Percentiles rank a stretch among this genome's conserved stretches.
These are phyloP conservation scores for Diaperis boleti DNA, from an alignment of 2,888 invertebrate species.

Conservation along the genomic window DNA sequence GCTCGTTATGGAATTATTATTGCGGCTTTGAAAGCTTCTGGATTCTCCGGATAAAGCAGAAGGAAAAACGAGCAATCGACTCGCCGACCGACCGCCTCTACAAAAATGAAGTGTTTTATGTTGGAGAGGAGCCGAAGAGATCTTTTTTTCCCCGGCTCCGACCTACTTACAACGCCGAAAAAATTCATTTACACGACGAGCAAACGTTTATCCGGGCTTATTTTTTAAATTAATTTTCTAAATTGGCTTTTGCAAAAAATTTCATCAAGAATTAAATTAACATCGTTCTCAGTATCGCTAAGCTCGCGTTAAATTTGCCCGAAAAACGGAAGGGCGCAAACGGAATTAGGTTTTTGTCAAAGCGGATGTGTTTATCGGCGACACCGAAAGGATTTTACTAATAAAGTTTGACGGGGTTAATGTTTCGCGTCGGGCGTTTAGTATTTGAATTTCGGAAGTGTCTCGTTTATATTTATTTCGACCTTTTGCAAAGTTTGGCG, in stretches of 20 bases:
- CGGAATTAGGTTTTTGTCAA: not conserved
- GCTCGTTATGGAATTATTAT: conserved; percentile 29
- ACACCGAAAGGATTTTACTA: not conserved
- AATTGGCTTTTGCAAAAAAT: not conserved
- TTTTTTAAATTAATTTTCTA: conserved; percentile 3
- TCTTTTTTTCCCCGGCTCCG: not conserved
- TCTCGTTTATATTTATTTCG: too few species aligned
- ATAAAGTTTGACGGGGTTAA: too few species aligned
- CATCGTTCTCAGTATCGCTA: not conserved
- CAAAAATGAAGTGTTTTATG: not conserved
- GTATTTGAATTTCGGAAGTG: too few species aligned
- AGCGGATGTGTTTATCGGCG: not conserved
- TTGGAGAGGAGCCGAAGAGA: not conserved
- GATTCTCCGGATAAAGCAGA: conserved; percentile 4
- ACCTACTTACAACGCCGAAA: conserved; percentile 1
- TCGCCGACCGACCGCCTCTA: not conserved
- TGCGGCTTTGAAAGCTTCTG: conserved; percentile 10
- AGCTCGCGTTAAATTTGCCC: not conserved
- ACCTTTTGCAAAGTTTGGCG: too few species aligned
- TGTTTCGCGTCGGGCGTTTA: too few species aligned
- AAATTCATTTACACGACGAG: conserved; percentile 2
- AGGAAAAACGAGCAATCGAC: conserved; percentile 7
- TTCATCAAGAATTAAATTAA: not conserved
- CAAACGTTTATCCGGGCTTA: not conserved
- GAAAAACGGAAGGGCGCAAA: not conserved